Base-by-base conservation (phyloP, 2,797 vertebrate species). In the Parauchenoglanis ngamensis region DNA sequence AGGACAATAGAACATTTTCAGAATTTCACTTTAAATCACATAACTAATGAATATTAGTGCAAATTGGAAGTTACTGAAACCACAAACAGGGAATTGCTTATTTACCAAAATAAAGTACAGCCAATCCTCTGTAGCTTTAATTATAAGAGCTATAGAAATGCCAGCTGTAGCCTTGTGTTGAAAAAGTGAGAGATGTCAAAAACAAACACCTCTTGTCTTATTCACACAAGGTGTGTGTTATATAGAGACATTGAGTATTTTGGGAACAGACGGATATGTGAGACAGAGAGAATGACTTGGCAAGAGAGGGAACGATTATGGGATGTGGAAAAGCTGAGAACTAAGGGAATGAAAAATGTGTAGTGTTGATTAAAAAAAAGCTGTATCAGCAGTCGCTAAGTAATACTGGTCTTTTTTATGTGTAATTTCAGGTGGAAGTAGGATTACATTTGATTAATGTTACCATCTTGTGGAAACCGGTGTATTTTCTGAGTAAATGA, bases 341-440 rank as follows among this genome's bases (percentile, higher is more conserved):
- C 7, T 57, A 25, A 13, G 31, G 54, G 19, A 40, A 35, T 56
- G 75, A 78, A 78, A 56, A 78, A 76, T 56, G 46, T 59, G 76
- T 17, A 35, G 17, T 78, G 76, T 78, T 57, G 52, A 78, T 78
- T 78, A 59, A 13, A 56, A 79, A 52, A 57, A 57, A 79, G 19
- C 54, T 35, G 10, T 23, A 79, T 57, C 28, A 21, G 6, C 49
- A 49, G 40, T 40, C 76, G 35, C 7, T 49, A 49, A 7, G n/a
- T 31, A 77, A 56, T 54, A 31, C 31, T 56, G 17, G 17, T 35
- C 7, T 4, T 21, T 52, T 56, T 3, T 31, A 7, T 56, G 12
- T 28, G 25, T 76, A 56, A 56, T n/a, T 28, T 78, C 4, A 19
- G 17, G 15, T 28, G n/a, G 75, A 56, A 78, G 21, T 78, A 21